Percentiles rank a stretch among this genome's conserved stretches.
Evolutionary conservation across 2,888 invertebrate genomes (phyloP).

Genomic region (Cistogaster globosa): DNA sequence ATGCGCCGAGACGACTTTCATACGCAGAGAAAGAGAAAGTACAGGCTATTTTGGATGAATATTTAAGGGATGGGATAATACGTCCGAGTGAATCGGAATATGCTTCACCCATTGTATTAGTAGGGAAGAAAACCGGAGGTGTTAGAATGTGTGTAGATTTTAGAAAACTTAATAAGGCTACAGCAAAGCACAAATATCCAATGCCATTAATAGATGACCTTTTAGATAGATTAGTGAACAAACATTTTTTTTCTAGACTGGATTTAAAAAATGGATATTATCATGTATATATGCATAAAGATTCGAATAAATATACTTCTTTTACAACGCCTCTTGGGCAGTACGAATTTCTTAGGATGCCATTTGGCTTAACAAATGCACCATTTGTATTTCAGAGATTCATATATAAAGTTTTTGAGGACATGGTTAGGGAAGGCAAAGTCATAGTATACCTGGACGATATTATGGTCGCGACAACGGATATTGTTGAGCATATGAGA

Average conservation of each 20-base stretch:
- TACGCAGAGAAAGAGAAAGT: conserved; percentile 8
- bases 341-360: conserved; percentile 53
- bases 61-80: conserved; percentile 42
- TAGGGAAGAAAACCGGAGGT: conserved; percentile 42
- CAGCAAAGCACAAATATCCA: conserved; percentile 48
- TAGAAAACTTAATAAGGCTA: conserved; percentile 48
- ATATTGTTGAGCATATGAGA: conserved; percentile 51
- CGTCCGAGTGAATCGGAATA: conserved; percentile 54
- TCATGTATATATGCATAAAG: conserved; percentile 46
- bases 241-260: conserved; percentile 47
- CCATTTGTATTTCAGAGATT: conserved; percentile 21
- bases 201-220: conserved; percentile 60
- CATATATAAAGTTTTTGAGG: conserved; percentile 50
- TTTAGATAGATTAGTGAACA: conserved; percentile 46
- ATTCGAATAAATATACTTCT: conserved; percentile 38
- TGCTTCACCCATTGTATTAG: conserved; percentile 51
- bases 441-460: conserved; percentile 58
- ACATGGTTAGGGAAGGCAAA: conserved; percentile 49
- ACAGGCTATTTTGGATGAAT: conserved; percentile 37
- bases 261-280: conserved; percentile 63
- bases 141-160: conserved; percentile 54
- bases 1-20: conserved; percentile 48
- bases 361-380: conserved; percentile 54
- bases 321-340: conserved; percentile 44
- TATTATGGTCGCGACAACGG: conserved; percentile 39